Base-by-base conservation (phyloP, 2,113 vertebrate species). In the Puntigrus tetrazona region DNA sequence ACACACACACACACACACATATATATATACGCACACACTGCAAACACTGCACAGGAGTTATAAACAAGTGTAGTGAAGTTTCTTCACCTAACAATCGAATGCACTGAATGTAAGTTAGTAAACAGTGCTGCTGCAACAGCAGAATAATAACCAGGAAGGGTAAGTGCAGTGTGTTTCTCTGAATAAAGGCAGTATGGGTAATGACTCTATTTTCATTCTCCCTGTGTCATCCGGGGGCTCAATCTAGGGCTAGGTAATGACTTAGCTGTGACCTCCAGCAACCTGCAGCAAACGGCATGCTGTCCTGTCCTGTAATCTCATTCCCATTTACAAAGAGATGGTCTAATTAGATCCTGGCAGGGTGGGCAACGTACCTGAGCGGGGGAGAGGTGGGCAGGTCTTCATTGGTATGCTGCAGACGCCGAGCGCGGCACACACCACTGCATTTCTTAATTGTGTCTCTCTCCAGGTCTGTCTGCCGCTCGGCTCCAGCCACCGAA, bases 301-400 rank as follows among this genome's bases (percentile, higher is more conserved):
- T 70, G 27, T 84, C 74, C 52, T 80, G 61, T 47, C 78, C 73
- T 78, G 84, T 73, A 43, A 83, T 75, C 72, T 79, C 27, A 31
- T 76, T 50, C 57, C 80, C 31, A 59, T 69, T 78, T 81, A 84
- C 85, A 73, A 67, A 83, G 74, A 86, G 86, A 87, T 75, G 29
- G 67, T 82, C 81, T 87, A 87, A 90, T 90, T 85, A 88, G 83
- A 87, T 78, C 57, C 55, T 59, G 78, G 63, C 69, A n/a, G 34
- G 47, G 61, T 31, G 82, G 76, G 72, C 38, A 52, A n/a, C 20
- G 1, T 79, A 80, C 88, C 82, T 84, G 82, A 67, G 59, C 52
- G 5, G 14, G 14, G 45, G 59, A 29, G 41, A 55, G 43, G 18
- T 45, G 38, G 27, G 20, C 79, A 9, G 27, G 29, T 45, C 55